Evolutionary conservation across 2,113 vertebrate genomes (phyloP).

Genomic region (Corvus hawaiiensis): DNA sequence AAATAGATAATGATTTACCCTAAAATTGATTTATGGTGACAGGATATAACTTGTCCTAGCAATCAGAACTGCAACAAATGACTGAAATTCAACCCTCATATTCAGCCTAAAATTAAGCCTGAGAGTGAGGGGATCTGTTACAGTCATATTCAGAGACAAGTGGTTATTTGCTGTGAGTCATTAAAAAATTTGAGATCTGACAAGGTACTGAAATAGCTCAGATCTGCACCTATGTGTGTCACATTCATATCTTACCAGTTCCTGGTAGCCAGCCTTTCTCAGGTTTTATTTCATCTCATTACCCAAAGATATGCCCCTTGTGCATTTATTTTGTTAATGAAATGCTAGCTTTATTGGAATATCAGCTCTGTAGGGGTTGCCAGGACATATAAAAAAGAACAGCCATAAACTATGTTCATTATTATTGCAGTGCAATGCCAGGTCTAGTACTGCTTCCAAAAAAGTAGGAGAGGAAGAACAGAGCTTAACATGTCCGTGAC

Average conservation of each 20-base stretch:
- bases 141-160: neutral
- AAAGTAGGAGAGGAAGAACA: slow-evolving; percentile 1
- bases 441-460: slow-evolving; percentile 15
- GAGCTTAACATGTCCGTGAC: slow-evolving; percentile 59
- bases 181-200: neutral
- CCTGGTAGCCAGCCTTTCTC: neutral
- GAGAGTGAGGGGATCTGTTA: neutral
- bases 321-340: slow-evolving; percentile 40
- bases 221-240: neutral
- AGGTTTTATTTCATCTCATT: neutral
- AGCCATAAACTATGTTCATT: slow-evolving; percentile 37
- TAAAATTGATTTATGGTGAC: neutral
- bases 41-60: neutral
- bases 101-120: neutral
- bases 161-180: neutral
- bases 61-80: neutral
- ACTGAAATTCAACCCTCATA: neutral
- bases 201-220: neutral
- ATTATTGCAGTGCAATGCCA: slow-evolving; percentile 1
- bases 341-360: slow-evolving; percentile 3
- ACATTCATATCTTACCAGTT: neutral
- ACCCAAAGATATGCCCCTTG: neutral
- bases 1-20: neutral
- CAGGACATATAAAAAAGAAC: slow-evolving; percentile 21
- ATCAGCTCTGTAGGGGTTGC: slow-evolving; percentile 22